Base-by-base conservation (phyloP, 2,888 invertebrate species). In the Arctia plantaginis region DNA sequence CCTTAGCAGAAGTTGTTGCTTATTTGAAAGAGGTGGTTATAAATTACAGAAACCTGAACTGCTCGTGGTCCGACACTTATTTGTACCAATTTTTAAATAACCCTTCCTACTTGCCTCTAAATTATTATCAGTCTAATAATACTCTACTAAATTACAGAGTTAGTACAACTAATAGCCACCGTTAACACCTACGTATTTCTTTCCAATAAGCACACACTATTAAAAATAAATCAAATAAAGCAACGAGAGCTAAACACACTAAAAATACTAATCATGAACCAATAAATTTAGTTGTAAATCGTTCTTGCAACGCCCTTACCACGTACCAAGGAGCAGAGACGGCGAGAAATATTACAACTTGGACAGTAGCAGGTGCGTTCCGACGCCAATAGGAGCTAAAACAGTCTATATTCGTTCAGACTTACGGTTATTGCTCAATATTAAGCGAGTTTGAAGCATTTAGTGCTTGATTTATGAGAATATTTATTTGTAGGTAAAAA, bases 301-400 rank as follows among this genome's bases (percentile, higher is more conserved):
- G 83, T 83, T 79, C 65, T 64, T 80, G 74, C 77, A 69, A 47
- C 65, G 73, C 73, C 80, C 80, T 73, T 79, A 85, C 84, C 77
- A 77, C 72, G 75, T 82, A 80, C 85, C 76, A 87, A 82, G 84
- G 82, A 76, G 79, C 77, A 76, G 81, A 84, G 86, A 87, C 88
- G 85, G 86, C 85, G 83, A 89, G 90, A 93, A 89, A 92, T 93
- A 93, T 93, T 89, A 87, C 93, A 80, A 78, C 81, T 90, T 83
- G 89, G 85, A 85, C 80, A 82, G 86, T 80, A 91, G 91, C 94
- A 93, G 93, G 93, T 93, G 93, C 86, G 86, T 85, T 79, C 86
- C 89, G 87, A 90, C 85, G 84, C 86, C 89, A 91, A 90, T 90
- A 91, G 88, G 86, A 87, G 82, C 80, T 80, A 82, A 79, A 84